A percentile compares a stretch with the other conserved stretches of the same genome.
phyloP scores from a whole-genome alignment of 2,888 invertebrate species.

The Linyphia triangularis region DNA sequence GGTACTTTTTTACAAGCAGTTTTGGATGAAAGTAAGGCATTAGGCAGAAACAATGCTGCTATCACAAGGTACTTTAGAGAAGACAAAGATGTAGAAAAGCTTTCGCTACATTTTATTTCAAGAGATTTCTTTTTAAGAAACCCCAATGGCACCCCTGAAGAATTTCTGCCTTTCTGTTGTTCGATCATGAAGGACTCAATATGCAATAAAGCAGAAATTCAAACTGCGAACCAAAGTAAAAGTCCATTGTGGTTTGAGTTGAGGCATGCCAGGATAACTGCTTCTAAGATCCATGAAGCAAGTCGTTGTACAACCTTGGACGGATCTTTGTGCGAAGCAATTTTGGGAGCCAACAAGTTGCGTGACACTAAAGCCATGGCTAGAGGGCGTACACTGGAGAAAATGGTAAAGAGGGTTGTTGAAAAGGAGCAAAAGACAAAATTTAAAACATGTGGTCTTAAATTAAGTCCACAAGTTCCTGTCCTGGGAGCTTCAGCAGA shows the following conservation, averaged over 20 bases:
- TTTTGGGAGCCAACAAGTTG: background rate
- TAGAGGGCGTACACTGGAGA: background rate
- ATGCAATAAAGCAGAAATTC: background rate
- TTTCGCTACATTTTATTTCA: background rate
- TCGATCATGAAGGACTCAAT: no score
- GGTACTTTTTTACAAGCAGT: background rate
- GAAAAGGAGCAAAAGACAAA: background rate
- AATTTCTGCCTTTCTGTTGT: no score
- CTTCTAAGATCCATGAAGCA: constrained; percentile 3
- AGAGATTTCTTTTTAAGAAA: background rate
- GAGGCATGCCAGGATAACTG: background rate
- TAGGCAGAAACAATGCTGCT: background rate
- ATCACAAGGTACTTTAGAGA: background rate
- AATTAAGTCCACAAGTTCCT: background rate
- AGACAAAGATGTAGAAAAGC: background rate
- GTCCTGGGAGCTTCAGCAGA: background rate
- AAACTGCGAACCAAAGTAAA: background rate
- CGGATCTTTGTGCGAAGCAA: background rate
- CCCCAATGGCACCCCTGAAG: no score
- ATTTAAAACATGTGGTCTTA: background rate
- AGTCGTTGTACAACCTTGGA: constrained; percentile 1
- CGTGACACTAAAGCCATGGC: background rate
- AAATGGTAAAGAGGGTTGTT: background rate
- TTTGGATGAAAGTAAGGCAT: background rate
- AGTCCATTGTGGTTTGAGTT: background rate